Percentiles rank a stretch among this genome's conserved stretches.
Evolutionary conservation across 2,888 invertebrate genomes (phyloP).

Genomic region (Stenodera caucasica): DNA sequence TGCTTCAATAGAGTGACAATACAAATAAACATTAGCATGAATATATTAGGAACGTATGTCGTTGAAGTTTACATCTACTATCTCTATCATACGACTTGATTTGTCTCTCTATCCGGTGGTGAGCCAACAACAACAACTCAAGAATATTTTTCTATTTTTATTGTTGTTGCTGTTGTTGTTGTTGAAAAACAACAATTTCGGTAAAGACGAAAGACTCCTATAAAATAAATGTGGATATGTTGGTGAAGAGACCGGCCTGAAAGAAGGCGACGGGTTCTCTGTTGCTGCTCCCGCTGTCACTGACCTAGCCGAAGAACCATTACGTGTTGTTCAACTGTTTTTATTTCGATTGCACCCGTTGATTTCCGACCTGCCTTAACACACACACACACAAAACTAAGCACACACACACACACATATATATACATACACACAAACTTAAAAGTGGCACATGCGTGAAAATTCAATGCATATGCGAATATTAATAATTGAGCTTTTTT

Average conservation of each 20-base stretch:
- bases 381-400: slow-evolving; percentile 19
- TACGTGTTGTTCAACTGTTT: slow-evolving; percentile 48
- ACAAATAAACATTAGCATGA: slow-evolving; percentile 7
- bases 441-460: slow-evolving; percentile 52
- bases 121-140: slow-evolving; percentile 3
- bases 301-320: slow-evolving; percentile 44
- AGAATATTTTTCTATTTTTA: not conserved
- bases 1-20: slow-evolving; percentile 6
- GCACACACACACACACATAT: not conserved
- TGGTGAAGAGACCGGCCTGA: slow-evolving; percentile 23
- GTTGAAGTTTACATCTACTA: slow-evolving; percentile 3
- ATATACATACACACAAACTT: slow-evolving; percentile 14
- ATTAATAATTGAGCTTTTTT: slow-evolving; percentile 49
- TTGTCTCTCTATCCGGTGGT: slow-evolving; percentile 9
- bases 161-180: slow-evolving; percentile 1
- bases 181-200: slow-evolving; percentile 35
- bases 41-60: slow-evolving; percentile 7
- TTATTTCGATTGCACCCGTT: slow-evolving; percentile 47
- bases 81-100: slow-evolving; percentile 6
- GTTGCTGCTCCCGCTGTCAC: slow-evolving; percentile 30
- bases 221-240: slow-evolving; percentile 2
- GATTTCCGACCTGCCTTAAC: slow-evolving; percentile 51
- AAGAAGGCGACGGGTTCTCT: slow-evolving; percentile 23
- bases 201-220: slow-evolving; percentile 29
- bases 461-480: slow-evolving; percentile 48